phyloP scores from a whole-genome alignment of 2,113 vertebrate species.

The Pangasianodon gigas region DNA sequence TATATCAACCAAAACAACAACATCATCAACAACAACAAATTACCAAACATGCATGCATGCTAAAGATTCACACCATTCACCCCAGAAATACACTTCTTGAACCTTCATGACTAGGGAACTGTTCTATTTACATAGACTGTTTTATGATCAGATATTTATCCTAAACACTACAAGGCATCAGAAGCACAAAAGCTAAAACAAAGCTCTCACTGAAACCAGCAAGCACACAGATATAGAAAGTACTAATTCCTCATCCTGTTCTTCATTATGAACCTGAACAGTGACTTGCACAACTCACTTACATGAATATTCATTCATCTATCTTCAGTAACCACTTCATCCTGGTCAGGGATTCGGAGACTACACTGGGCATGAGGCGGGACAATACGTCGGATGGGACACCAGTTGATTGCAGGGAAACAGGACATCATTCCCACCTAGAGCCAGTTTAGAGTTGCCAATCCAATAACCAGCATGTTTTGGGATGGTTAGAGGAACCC shows the following conservation, averaged over 20 bases:
- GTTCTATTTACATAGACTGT: background rate
- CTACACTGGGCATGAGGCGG: background rate
- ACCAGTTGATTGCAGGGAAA: background rate
- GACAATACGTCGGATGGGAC: background rate
- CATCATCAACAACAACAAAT: background rate
- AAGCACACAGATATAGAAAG: background rate
- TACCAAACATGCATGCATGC: background rate
- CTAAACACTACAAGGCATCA: background rate
- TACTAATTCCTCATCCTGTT: background rate
- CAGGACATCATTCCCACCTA: background rate
- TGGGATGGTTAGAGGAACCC: background rate
- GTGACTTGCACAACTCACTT: background rate
- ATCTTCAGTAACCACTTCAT: background rate
- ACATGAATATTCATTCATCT: background rate
- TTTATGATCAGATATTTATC: conserved; percentile 14
- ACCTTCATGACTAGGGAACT: background rate
- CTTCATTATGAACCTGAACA: background rate
- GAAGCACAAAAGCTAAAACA: background rate
- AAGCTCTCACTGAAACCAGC: background rate
- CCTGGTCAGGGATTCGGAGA: background rate
- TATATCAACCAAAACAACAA: background rate
- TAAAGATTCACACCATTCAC: background rate
- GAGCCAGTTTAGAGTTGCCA: background rate
- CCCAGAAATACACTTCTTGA: background rate
- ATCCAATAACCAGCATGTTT: background rate